phyloP scores from a whole-genome alignment of 1,140 invertebrate species.

The Drosophila ficusphila region DNA sequence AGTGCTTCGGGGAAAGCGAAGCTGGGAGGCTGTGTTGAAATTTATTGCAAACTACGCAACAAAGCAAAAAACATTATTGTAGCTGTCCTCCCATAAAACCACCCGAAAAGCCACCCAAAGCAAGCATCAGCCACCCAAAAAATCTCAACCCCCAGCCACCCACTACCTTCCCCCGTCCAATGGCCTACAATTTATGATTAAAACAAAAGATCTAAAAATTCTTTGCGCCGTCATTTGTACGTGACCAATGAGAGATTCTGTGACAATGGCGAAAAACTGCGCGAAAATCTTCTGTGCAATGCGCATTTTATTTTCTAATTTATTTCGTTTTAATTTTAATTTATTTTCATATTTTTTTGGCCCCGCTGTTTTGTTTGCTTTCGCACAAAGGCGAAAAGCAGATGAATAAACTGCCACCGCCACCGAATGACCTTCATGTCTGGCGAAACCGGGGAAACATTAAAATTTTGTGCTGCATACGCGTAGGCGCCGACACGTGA shows the following conservation, averaged over 20 bases:
- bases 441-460: constrained; percentile 21
- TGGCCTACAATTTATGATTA: constrained; percentile 67
- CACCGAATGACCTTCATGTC: constrained; percentile 18
- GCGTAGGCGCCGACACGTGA: constrained; percentile 53
- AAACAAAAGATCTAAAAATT: constrained; percentile 71
- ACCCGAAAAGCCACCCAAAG: background rate
- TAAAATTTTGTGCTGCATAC: constrained; percentile 59
- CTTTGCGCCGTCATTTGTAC: constrained; percentile 40
- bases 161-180: background rate
- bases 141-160: no score
- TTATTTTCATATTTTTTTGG: constrained; percentile 56
- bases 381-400: background rate
- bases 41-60: constrained; percentile 70
- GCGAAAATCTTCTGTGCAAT: constrained; percentile 8
- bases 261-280: constrained; percentile 17
- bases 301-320: constrained; percentile 61
- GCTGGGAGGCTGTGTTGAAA: constrained; percentile 31
- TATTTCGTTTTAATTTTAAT: constrained; percentile 76
- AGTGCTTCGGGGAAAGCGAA: constrained; percentile 21
- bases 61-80: constrained; percentile 48
- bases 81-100: constrained; percentile 21
- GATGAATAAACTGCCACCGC: constrained; percentile 6
- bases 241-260: constrained; percentile 47
- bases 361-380: background rate
- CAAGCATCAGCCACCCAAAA: background rate